Percentiles rank a stretch among this genome's conserved stretches.
phyloP scores from a whole-genome alignment of 2,888 invertebrate species.

The Eristalis pertinax region DNA sequence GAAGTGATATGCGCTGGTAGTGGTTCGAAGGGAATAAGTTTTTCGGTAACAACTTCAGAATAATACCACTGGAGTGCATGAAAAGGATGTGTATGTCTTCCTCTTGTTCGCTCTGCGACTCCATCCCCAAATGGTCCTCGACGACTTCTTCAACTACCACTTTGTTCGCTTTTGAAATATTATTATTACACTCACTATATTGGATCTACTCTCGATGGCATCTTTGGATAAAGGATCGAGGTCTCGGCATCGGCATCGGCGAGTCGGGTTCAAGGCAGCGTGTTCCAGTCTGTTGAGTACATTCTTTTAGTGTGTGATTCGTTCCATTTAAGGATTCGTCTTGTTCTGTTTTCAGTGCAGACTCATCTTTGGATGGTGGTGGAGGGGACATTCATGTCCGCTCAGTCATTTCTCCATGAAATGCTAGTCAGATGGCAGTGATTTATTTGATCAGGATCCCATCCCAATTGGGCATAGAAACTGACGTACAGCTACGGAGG shows the following conservation, averaged over 20 bases:
- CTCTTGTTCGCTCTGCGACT: conserved; percentile 33
- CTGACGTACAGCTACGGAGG: no score
- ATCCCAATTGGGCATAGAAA: background rate
- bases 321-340: conserved; percentile 7
- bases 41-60: conserved; percentile 50
- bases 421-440: conserved; percentile 31
- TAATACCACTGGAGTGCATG: conserved; percentile 61
- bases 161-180: conserved; percentile 67
- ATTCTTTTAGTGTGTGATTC: conserved; percentile 27
- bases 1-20: background rate
- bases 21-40: conserved; percentile 39
- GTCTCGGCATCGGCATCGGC: background rate
- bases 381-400: conserved; percentile 2
- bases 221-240: conserved; percentile 59
- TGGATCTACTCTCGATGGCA: conserved; percentile 60
- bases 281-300: background rate
- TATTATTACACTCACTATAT: conserved; percentile 67
- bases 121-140: conserved; percentile 22
- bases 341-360: conserved; percentile 1
- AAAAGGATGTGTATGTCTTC: conserved; percentile 60
- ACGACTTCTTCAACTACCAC: conserved; percentile 64
- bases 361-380: background rate
- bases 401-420: conserved; percentile 24
- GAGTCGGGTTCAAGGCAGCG: background rate
- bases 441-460: conserved; percentile 2